phyloP scores from a whole-genome alignment of 2,888 invertebrate species.

The Oasisia sp. region DNA sequence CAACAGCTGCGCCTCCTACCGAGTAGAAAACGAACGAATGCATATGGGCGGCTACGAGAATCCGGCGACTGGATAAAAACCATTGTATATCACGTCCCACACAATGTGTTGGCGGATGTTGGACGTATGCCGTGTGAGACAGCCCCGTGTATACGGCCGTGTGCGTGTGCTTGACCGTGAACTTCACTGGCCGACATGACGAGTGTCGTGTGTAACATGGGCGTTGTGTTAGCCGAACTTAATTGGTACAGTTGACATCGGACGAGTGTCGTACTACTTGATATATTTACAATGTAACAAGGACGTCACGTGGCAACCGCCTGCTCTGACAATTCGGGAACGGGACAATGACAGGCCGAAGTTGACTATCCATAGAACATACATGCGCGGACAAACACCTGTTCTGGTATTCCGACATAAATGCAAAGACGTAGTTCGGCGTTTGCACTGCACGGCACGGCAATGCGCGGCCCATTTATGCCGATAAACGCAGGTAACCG shows the following conservation, averaged over 20 bases:
- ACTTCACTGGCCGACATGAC: background rate
- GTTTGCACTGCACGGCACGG: background rate
- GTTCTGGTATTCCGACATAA: background rate
- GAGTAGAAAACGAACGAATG: too few species aligned
- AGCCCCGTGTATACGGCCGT: background rate
- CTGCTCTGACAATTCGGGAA: background rate
- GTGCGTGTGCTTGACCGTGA: background rate
- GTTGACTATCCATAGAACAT: background rate
- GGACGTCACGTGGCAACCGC: constrained; percentile 1
- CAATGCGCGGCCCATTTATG: background rate
- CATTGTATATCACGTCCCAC: too few species aligned
- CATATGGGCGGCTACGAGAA: too few species aligned
- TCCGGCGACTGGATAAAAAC: too few species aligned
- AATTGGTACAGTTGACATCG: background rate
- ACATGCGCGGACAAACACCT: background rate
- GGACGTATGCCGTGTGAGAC: too few species aligned
- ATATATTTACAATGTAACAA: background rate
- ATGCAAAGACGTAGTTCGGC: background rate
- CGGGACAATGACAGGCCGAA: background rate
- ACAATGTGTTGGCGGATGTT: too few species aligned
- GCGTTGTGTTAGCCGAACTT: background rate
- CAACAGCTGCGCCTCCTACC: too few species aligned
- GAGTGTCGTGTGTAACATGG: background rate
- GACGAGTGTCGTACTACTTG: background rate
- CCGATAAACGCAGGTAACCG: background rate